Evolutionary conservation across 2,797 vertebrate species (phyloP).

Genomic region (Numenius phaeopus): DNA sequence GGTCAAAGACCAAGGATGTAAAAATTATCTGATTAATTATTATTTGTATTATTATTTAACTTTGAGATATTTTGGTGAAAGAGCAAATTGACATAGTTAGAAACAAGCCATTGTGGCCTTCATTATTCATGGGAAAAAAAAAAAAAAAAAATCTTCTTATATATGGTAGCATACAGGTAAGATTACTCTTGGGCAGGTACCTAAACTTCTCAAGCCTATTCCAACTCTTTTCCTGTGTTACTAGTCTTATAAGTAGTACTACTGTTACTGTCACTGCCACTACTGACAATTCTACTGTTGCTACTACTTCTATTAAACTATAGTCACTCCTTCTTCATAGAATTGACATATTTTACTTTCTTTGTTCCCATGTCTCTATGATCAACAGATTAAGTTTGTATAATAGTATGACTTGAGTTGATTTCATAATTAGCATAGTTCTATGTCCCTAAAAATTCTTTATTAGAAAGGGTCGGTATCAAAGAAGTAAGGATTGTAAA

Average conservation of each 20-base stretch:
- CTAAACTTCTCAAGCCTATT: background rate
- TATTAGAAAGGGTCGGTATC: background rate
- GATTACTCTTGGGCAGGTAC: background rate
- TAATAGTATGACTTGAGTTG: background rate
- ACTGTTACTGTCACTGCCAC: background rate
- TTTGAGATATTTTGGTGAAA: background rate
- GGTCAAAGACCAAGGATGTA: rapidly evolving
- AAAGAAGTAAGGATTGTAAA: background rate
- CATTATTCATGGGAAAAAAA: background rate
- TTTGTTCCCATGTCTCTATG: background rate
- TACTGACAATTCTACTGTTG: background rate
- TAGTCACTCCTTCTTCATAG: background rate
- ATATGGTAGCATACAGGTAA: background rate
- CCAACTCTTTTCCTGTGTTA: background rate
- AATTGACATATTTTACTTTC: background rate
- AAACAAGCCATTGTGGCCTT: background rate
- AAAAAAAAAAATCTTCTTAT: background rate
- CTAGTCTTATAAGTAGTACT: background rate
- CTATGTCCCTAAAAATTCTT: background rate
- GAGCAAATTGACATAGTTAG: background rate
- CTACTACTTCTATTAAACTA: background rate
- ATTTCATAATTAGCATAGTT: background rate
- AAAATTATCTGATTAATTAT: background rate
- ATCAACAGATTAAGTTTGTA: background rate
- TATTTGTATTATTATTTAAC: background rate